Evolutionary conservation across 2,888 invertebrate species (phyloP).

Genomic region (Chrysolina americana): DNA sequence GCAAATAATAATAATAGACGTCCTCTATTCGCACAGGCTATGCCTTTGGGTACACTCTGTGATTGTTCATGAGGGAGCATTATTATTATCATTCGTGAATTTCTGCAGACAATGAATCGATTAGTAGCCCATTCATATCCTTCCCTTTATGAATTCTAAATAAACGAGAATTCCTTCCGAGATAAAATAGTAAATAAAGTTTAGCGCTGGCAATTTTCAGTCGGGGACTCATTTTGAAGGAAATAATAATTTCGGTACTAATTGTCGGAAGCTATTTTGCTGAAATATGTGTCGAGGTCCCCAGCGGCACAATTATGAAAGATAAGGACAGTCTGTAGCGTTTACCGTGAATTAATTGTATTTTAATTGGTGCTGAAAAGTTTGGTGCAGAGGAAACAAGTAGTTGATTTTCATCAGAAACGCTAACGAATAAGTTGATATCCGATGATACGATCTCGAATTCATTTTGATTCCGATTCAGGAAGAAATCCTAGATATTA

Average conservation of each 20-base stretch:
- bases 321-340: slow-evolving; percentile 18
- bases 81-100: no score
- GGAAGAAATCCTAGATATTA: neutral
- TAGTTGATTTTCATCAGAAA: neutral
- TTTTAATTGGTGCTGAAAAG: slow-evolving; percentile 19
- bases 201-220: neutral
- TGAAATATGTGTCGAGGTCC: slow-evolving; percentile 22
- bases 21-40: no score
- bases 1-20: no score
- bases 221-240: slow-evolving; percentile 3
- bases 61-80: no score
- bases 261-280: slow-evolving; percentile 17
- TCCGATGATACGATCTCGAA: neutral
- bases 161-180: neutral
- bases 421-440: neutral
- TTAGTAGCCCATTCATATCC: no score
- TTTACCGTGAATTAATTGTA: slow-evolving; percentile 19
- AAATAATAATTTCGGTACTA: slow-evolving; percentile 16
- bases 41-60: no score
- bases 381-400: neutral
- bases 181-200: neutral
- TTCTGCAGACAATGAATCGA: neutral
- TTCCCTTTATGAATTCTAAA: neutral
- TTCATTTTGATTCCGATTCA: neutral
- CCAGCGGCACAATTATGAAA: slow-evolving; percentile 18